A percentile compares a stretch with the other conserved stretches of the same genome.
Evolutionary conservation across 2,888 invertebrate genomes (phyloP).

Genomic region (Oxycera nigricornis): DNA sequence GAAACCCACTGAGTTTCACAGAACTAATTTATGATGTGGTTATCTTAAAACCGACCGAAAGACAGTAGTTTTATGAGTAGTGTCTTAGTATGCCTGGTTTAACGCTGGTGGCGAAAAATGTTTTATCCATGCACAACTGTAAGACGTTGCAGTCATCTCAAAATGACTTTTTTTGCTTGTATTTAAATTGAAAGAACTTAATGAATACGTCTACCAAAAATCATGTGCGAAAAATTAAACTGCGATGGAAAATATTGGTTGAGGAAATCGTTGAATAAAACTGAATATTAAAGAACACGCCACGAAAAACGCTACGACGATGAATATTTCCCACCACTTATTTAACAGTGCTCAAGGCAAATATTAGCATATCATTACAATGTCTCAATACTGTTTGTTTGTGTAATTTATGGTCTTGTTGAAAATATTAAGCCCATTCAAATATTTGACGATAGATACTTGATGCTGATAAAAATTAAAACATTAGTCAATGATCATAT

Average conservation of each 20-base stretch:
- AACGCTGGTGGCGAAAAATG: too few relatives aligned
- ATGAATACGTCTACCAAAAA: conserved; percentile 7
- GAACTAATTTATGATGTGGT: conserved; percentile 38
- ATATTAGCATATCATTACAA: neutral
- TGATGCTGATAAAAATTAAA: too few relatives aligned
- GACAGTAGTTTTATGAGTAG: neutral
- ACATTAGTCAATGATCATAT: too few relatives aligned
- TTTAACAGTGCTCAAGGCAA: conserved; percentile 1
- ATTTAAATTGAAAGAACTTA: conserved; percentile 8
- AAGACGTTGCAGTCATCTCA: neutral
- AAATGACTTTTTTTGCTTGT: neutral
- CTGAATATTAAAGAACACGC: conserved; percentile 30
- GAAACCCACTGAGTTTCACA: conserved; percentile 7
- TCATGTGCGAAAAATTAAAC: neutral
- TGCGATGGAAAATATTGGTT: conserved; percentile 14
- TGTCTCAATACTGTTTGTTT: too few relatives aligned
- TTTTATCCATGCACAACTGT: neutral
- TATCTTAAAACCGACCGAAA: conserved; percentile 21
- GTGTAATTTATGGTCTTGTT: too few relatives aligned
- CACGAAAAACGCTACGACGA: neutral
- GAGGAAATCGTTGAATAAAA: conserved; percentile 39
- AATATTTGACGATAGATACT: too few relatives aligned
- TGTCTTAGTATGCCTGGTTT: too few relatives aligned
- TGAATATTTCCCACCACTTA: too few relatives aligned
- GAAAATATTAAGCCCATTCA: too few relatives aligned